Base-by-base conservation (phyloP, 2,113 vertebrate genomes). In the Dipodomys stephensi region DNA sequence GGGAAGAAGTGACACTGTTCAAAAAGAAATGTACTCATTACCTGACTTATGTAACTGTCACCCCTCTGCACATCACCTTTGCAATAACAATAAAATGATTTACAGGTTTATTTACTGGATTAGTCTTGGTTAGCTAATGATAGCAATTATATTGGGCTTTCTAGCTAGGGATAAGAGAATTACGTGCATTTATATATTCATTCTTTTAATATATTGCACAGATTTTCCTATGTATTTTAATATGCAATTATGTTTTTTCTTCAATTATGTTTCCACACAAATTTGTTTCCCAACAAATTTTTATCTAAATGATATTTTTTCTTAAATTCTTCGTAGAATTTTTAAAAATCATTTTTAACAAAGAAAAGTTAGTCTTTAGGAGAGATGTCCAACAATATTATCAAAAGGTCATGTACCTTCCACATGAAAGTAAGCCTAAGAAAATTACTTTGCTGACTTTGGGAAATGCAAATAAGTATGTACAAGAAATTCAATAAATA, bases 381-480 rank as follows among this genome's bases (percentile, higher is more conserved):
- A 73, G 46, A 92, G 46, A 83, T 44, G 81, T 73, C 22, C 6
- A 64, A 88, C 46, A 78, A 94, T 92, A 92, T 57, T 84, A 62
- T 22, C 13, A 7, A 77, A 91, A 89, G 93, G 23, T 93, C 19
- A 88, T 71, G 22, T 82, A 73, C 85, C 64, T 82, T 89, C 23
- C 92, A 85, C 87, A 91, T 85, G 86, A 94, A 90, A 85, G 57
- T 80, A 46, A 73, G 22, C 46, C 77, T 35, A 27, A 91, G 67
- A 92, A 95, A 94, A 93, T 57, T 84, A 81, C 71, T 86, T 88
- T 20, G 46, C 9, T 60, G 22, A 49, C 49, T 80, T 91, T 67
- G 90, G 69, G 30, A 85, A 96, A 88, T 71, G 46, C 4, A 83
- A 81, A 94, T 76, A 89, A 91, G 39, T 83, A 93, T 73, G 44